Percentiles rank a stretch among this genome's conserved stretches.
Evolutionary conservation across 2,888 invertebrate genomes (phyloP).

Genomic region (Exocentrus adspersus): DNA sequence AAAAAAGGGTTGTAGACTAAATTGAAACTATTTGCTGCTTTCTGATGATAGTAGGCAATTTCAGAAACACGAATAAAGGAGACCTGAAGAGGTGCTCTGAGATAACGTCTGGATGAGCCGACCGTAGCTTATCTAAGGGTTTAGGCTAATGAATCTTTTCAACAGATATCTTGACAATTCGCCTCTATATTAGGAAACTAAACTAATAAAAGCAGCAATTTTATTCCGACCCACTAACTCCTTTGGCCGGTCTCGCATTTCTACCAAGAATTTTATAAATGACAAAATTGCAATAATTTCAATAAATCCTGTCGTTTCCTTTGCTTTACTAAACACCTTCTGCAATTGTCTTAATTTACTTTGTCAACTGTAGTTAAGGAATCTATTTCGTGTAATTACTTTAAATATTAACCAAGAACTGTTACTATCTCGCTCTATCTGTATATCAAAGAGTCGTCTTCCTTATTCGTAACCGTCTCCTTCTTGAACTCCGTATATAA

Average conservation of each 20-base stretch:
- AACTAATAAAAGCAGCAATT: slow-evolving; percentile 23
- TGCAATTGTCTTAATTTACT: too few relatives aligned
- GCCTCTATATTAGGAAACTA: slow-evolving; percentile 22
- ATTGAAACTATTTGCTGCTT: background rate
- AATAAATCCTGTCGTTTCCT: background rate
- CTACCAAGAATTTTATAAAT: background rate
- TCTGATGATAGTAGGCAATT: slow-evolving; percentile 8
- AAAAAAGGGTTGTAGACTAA: background rate
- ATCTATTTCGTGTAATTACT: too few relatives aligned
- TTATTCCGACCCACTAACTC: slow-evolving; percentile 13
- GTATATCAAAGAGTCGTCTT: too few relatives aligned
- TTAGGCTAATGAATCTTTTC: slow-evolving; percentile 21
- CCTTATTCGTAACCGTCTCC: too few relatives aligned
- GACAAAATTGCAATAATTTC: background rate
- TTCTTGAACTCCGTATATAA: background rate
- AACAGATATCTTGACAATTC: slow-evolving; percentile 15
- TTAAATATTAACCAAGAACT: too few relatives aligned
- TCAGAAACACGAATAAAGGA: slow-evolving; percentile 18
- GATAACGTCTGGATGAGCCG: slow-evolving; percentile 14
- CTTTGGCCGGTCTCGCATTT: slow-evolving; percentile 7
- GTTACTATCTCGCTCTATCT: too few relatives aligned
- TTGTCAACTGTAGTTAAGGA: too few relatives aligned
- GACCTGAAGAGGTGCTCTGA: slow-evolving; percentile 15
- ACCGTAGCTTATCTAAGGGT: slow-evolving; percentile 19
- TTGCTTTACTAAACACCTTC: too few relatives aligned